A percentile compares a stretch with the other conserved stretches of the same genome.
These are phyloP conservation scores for Cyclura pinguis DNA, from an alignment of 2,797 vertebrate genomes.

Conservation along the genomic window DNA sequence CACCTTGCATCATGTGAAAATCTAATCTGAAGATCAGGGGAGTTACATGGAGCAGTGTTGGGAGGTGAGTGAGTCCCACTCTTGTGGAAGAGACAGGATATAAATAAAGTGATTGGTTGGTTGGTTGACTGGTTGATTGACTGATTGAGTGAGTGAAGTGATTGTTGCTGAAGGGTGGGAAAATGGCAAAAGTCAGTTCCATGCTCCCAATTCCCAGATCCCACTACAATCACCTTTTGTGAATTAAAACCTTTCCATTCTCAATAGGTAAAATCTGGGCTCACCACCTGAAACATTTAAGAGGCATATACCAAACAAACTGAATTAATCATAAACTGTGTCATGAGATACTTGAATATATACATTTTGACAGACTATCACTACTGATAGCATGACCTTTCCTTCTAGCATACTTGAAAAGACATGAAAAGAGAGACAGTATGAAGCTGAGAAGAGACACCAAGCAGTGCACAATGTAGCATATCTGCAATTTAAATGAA, in stretches of 20 bases:
- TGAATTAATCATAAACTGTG: conserved; percentile 29
- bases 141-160: too few species aligned
- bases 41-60: too few species aligned
- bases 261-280: background rate
- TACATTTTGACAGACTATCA: background rate
- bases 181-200: background rate
- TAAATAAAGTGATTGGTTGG: too few species aligned
- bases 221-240: background rate
- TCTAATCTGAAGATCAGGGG: background rate
- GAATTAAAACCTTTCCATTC: background rate
- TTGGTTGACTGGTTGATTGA: too few species aligned
- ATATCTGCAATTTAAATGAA: background rate
- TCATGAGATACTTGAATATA: background rate
- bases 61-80: background rate
- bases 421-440: background rate
- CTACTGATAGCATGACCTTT: background rate
- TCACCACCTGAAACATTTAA: background rate
- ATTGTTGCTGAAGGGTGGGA: background rate
- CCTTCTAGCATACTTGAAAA: background rate
- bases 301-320: background rate
- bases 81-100: too few species aligned
- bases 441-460: background rate
- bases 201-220: too few species aligned
- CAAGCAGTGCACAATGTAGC: background rate
- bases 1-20: background rate